Evolutionary conservation across 2,888 invertebrate species (phyloP), one percentile per base, ranked within the genome.

Genomic region (Cataglyphis cursor): DNA sequence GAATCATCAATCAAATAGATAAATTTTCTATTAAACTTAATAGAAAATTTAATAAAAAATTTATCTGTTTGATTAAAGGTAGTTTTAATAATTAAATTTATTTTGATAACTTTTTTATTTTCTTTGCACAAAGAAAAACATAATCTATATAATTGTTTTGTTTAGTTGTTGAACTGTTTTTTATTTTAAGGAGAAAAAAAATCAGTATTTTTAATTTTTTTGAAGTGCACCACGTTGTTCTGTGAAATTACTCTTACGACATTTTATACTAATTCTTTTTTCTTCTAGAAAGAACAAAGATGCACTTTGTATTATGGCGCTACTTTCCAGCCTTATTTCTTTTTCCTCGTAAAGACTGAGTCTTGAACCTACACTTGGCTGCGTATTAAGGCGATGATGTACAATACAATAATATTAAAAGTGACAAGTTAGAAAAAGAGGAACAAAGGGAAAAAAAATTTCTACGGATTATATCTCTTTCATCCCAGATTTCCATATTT

Each of bases 301-400:
- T 21, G 28, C 41, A 59, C 21, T 24, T 51, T 78, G 6, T 21
- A 24, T 57, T 57, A 44, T 12, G n/a, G 28, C 38, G 6, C 51
- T 65, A 38, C 41, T 57, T 38, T 41, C 1, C 28, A n/a, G 57
- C 31, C 18, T 68, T 62, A 62, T 41, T 35, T 57, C n/a, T 70
- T 31, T 54, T 44, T 15, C 10, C 44, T 80, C 31, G 10, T 18
- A 21, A 38, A 28, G 5, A 0, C 10, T 70, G 21, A 44, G 54
- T 12, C 68, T 68, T 68, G 68, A 59, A 59, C 24, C 21, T n/a
- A 41, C 18, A 70, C 12, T 41, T 44, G 31, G 31, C 18, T 21
- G 59, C 8, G 70, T 70, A 80, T 80, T 70, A 59, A 59, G 38
- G n/a, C 38, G 44, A 70, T 78, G 21, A 78, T 21, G 44, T 59